Base-by-base conservation (phyloP, 64 coral and sea anemone species). In the Porites australiensis region DNA sequence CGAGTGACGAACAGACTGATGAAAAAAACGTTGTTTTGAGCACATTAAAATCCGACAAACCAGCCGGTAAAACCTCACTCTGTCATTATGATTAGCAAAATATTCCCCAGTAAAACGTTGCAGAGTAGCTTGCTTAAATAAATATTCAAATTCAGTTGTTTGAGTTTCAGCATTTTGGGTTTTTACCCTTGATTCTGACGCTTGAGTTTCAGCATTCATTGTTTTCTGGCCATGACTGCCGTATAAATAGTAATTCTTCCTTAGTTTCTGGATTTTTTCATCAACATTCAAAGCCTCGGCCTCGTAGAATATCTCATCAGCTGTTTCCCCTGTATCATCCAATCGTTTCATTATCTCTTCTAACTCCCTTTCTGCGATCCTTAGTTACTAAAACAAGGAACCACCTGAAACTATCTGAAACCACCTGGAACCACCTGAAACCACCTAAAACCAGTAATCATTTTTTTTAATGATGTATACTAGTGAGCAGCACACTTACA, bases 21-120 rank as follows among this genome's bases (percentile, higher is more conserved):
- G 12, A 76, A 76, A 76, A 12, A 58, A 89, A 78, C 54, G 70
- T 46, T 46, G 70, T 9, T 78, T 89, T 46, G 14, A 89, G 88
- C 13, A 74, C 70, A 62, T 78, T 27, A 65, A 50, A 71, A 77
- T 18, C 75, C 3, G 73, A 27, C 15, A 89, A 74, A 78, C 73
- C 74, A 64, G 88, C 68, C n/a, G n/a, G 88, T 89, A 89, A 59
- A 89, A 89, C 44, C 72, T 16, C 74, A 89, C 88, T 44, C 75
- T 89, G 22, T 89, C 64, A 69, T 90, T 77, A 27, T 90, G 5
- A 46, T 70, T 66, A 3, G 45, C 45, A 19, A 90, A 76, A 66
- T 90, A 74, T n/a, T 90, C 77, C 63, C 58, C 14, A 18, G 77
- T 77, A 80, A 90, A 90, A 52, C 75, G 75, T 70, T 90, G 74